These are phyloP conservation scores for Arrhamphus sclerolepis DNA, from an alignment of 2,797 vertebrate genomes.

Conservation along the genomic window DNA sequence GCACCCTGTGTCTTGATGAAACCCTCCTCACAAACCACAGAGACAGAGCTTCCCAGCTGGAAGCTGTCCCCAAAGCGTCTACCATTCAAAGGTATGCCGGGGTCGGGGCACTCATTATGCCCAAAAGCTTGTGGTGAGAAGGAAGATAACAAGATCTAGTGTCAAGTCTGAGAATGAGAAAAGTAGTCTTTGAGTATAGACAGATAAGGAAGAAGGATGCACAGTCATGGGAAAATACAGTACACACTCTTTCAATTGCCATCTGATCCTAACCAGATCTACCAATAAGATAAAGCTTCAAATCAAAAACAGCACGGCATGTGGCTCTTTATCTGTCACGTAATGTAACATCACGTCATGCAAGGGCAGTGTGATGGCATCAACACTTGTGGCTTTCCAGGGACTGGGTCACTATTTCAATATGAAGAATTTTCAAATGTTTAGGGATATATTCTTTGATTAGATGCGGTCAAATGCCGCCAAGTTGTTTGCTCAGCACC, in stretches of 20 bases:
- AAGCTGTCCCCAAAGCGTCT: constrained; percentile 96
- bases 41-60: constrained; percentile 95
- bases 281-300: neutral
- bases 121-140: constrained; percentile 89
- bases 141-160: constrained; percentile 47
- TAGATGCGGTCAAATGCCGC: neutral
- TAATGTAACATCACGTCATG: no score
- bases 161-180: constrained; percentile 64
- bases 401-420: neutral
- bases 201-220: constrained; percentile 55
- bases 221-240: neutral
- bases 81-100: constrained; percentile 95
- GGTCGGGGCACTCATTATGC: constrained; percentile 97
- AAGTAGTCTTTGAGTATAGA: constrained; percentile 41
- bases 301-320: neutral
- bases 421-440: neutral
- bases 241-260: no score
- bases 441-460: neutral
- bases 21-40: constrained; percentile 97
- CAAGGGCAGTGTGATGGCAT: no score
- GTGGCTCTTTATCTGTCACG: no score
- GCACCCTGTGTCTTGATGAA: constrained; percentile 99
- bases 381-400: no score
- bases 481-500: neutral
- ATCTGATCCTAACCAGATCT: no score